Conservation (phyloP, 1,140 invertebrate species). For the Anoplolepis gracilipes region DNA sequence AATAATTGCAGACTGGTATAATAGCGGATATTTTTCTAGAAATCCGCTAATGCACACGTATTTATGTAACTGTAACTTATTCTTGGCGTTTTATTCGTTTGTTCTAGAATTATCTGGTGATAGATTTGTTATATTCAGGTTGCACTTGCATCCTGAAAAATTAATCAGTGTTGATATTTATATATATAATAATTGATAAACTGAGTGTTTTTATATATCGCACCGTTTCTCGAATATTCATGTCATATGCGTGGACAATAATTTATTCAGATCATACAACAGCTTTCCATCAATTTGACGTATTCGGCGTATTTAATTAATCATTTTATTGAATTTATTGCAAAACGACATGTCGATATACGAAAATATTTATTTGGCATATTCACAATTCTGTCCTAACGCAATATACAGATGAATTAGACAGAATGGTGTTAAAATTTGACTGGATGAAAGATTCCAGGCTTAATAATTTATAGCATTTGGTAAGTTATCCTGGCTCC, state of each 20-base stretch:
- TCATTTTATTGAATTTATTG: slow-evolving; percentile 44
- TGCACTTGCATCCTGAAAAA: slow-evolving; percentile 1
- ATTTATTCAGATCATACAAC: slow-evolving; percentile 50
- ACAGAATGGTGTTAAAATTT: slow-evolving; percentile 27
- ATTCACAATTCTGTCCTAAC: background rate
- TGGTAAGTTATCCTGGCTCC: background rate
- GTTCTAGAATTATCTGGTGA: background rate
- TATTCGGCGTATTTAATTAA: slow-evolving; percentile 33
- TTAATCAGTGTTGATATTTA: slow-evolving; percentile 31
- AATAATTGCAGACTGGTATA: slow-evolving; percentile 25
- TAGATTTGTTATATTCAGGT: background rate
- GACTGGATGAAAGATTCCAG: background rate
- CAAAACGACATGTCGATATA: slow-evolving; percentile 1
- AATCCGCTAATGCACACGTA: background rate
- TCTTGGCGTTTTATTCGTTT: background rate
- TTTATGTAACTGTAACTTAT: too few species aligned
- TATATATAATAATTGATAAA: slow-evolving; percentile 45
- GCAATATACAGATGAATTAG: slow-evolving; percentile 16
- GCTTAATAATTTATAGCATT: slow-evolving; percentile 41
- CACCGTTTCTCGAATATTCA: slow-evolving; percentile 10
- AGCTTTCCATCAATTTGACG: slow-evolving; percentile 26
- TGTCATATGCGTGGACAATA: slow-evolving; percentile 8
- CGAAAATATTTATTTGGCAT: slow-evolving; percentile 31
- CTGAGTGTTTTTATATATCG: slow-evolving; percentile 6
- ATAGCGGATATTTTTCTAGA: background rate